Evolutionary conservation across 2,797 vertebrate genomes (phyloP).

Genomic region (Carapus acus): DNA sequence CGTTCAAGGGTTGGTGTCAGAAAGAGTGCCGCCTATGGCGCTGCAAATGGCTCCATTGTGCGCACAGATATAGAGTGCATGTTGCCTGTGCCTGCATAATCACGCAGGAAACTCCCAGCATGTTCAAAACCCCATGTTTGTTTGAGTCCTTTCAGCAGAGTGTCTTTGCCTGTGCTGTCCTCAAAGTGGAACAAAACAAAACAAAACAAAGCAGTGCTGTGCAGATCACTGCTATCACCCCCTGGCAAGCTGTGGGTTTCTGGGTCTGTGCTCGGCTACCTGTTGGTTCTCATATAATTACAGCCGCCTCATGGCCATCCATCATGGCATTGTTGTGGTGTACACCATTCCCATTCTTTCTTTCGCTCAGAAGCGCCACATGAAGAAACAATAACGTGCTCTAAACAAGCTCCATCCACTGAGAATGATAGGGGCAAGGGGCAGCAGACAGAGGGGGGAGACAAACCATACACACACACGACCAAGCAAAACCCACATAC

Average conservation of each 20-base stretch:
- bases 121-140: slow-evolving; percentile 4
- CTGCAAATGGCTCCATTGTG: neutral
- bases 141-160: slow-evolving; percentile 26
- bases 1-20: neutral
- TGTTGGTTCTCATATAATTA: slow-evolving; percentile 70
- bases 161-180: slow-evolving; percentile 31
- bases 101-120: slow-evolving; percentile 5
- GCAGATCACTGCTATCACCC: slow-evolving; percentile 57
- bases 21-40: no score
- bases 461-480: slow-evolving; percentile 4
- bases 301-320: slow-evolving; percentile 62
- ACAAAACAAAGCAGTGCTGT: slow-evolving; percentile 46
- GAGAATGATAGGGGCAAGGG: slow-evolving; percentile 5
- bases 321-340: slow-evolving; percentile 66
- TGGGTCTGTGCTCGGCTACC: slow-evolving; percentile 57
- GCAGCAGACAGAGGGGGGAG: slow-evolving; percentile 12
- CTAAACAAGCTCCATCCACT: slow-evolving; percentile 55
- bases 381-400: slow-evolving; percentile 69
- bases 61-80: neutral
- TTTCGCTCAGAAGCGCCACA: slow-evolving; percentile 55
- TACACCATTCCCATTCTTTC: slow-evolving; percentile 47
- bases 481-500: slow-evolving; percentile 3
- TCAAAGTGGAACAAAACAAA: slow-evolving; percentile 47
- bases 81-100: slow-evolving; percentile 13
- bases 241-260: slow-evolving; percentile 54